Evolutionary conservation across 2,888 invertebrate species (phyloP).

Genomic region (Hypsopygia costalis): DNA sequence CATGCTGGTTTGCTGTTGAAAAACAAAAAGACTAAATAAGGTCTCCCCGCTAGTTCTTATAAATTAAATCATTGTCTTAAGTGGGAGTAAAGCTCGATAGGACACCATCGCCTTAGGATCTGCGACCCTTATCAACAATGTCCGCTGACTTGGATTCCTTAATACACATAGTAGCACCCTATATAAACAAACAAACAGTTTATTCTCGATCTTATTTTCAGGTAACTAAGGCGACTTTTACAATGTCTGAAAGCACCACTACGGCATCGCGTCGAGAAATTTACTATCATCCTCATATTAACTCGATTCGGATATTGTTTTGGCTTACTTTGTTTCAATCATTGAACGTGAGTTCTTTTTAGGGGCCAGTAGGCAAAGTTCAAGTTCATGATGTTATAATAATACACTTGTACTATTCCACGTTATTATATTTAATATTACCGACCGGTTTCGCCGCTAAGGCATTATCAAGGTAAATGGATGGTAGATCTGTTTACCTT

Average conservation of each 20-base stretch:
- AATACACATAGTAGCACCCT: conserved; percentile 54
- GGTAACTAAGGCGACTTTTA: conserved; percentile 17
- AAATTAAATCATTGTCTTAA: conserved; percentile 35
- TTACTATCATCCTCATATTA: conserved; percentile 59
- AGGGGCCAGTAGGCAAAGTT: not conserved
- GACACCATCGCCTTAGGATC: conserved; percentile 60
- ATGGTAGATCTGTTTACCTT: too few relatives aligned
- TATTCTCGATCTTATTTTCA: conserved; percentile 25
- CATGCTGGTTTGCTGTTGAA: too few relatives aligned
- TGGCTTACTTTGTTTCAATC: conserved; percentile 60
- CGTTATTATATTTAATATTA: too few relatives aligned
- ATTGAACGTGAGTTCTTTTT: conserved; percentile 22
- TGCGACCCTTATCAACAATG: conserved; percentile 72
- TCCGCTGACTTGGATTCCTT: conserved; percentile 55
- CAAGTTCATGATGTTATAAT: too few relatives aligned
- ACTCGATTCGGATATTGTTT: conserved; percentile 61
- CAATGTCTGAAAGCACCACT: conserved; percentile 14
- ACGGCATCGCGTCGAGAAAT: conserved; percentile 32
- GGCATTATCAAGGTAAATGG: too few relatives aligned
- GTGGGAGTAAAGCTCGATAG: conserved; percentile 57
- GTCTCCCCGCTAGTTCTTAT: conserved; percentile 28
- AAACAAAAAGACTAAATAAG: too few relatives aligned
- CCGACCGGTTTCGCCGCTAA: too few relatives aligned
- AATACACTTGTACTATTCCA: too few relatives aligned
- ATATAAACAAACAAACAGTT: conserved; percentile 20